Evolutionary conservation across 2,888 invertebrate species (phyloP), one percentile per base, ranked within the genome.

Genomic region (Cremastinae sp.): DNA sequence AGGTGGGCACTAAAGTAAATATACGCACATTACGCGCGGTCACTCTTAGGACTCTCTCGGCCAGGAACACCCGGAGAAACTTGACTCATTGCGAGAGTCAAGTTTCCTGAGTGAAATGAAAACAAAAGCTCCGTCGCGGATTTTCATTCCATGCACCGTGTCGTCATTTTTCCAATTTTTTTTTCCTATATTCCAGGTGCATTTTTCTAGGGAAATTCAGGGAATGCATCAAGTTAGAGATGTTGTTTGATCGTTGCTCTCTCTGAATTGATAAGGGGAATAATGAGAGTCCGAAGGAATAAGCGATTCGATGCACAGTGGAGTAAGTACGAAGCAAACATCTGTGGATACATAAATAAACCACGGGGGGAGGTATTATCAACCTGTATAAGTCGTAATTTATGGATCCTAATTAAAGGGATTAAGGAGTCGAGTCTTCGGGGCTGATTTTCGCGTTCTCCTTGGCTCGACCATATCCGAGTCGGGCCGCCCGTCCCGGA

Each of bases 1-100:
- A 87, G 87, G 87, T 87, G 87, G 86, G 82, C 84, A 86, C 86
- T 87, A 87, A 87, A 86, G 86, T 86, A 87, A 87, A 87, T 87
- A 86, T 84, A 85, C 87, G 87, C 87, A 85, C 85, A 86, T 86
- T 86, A 86, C 84, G 51, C 58, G 58, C 62, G 84, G 84, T 86
- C 84, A 85, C 83, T 85, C 81, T 58, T 49, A 62, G 41, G 56
- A 49, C 34, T 58, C 58, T 49, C 20, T 36, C 14, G 28, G 22
- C 14, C 81, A 86, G 81, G 80, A 75, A 68, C 66, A 75, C 74
- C 72, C 65, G 62, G 41, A 20, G 41, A 12, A 47, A 71, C 65
- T 79, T 82, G 79, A 80, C 64, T 70, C 74, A 77, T 79, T 82
- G 62, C 65, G 14, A 61, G 34, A 16, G 45, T 12, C 7, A 12